phyloP scores from a whole-genome alignment of 2,797 vertebrate genomes.

The Scolopax rusticola region DNA sequence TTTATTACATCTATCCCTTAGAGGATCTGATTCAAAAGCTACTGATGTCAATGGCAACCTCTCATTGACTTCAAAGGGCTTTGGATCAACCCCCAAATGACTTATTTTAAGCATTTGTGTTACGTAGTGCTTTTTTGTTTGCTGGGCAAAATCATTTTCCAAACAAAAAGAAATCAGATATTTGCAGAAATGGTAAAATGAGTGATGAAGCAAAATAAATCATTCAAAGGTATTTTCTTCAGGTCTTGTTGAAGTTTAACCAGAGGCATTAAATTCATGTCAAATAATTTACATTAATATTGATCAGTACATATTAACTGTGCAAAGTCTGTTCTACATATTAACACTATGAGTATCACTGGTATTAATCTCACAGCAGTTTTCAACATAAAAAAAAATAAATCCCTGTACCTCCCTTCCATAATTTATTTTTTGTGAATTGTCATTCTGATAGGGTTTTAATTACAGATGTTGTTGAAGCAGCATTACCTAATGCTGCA shows the following conservation, averaged over 20 bases:
- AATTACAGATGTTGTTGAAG: background rate
- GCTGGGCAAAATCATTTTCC: background rate
- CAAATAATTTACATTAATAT: background rate
- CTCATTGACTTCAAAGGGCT: slow-evolving; percentile 48
- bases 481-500: background rate
- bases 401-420: background rate
- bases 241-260: background rate
- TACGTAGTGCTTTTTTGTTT: background rate
- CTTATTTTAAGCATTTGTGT: background rate
- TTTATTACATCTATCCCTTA: background rate
- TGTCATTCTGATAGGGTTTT: background rate
- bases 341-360: background rate
- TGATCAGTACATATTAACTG: background rate
- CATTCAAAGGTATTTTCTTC: background rate
- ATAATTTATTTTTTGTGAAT: background rate
- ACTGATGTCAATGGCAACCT: slow-evolving; percentile 11
- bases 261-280: background rate
- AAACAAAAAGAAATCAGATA: background rate
- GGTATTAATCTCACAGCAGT: background rate
- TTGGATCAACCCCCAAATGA: background rate
- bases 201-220: background rate
- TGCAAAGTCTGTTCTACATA: background rate
- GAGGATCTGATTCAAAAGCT: slow-evolving; percentile 8
- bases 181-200: background rate
- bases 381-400: background rate